Evolutionary conservation across 1,140 invertebrate genomes (phyloP).

Genomic region (Spodoptera frugiperda): DNA sequence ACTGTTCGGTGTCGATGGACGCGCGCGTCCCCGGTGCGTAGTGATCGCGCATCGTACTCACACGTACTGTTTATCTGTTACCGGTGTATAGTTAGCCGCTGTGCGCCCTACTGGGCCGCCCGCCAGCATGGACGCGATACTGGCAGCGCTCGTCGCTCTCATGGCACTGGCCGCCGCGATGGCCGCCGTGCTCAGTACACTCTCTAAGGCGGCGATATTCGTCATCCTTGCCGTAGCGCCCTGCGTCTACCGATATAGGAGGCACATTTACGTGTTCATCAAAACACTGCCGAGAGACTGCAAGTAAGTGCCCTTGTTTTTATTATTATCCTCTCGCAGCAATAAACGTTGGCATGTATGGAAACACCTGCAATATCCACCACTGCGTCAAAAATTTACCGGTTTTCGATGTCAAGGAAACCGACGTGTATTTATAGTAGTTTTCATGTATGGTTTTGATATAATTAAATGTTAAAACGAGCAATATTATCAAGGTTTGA

Average conservation of each 20-base stretch:
- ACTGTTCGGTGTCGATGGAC: constrained; percentile 62
- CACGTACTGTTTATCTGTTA: constrained; percentile 60
- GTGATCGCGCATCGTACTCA: constrained; percentile 55
- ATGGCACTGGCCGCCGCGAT: constrained; percentile 86
- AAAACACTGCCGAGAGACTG: constrained; percentile 87
- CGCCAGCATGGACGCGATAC: constrained; percentile 85
- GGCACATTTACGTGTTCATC: constrained; percentile 86
- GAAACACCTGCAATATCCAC: constrained; percentile 33
- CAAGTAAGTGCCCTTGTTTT: constrained; percentile 82
- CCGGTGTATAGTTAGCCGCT: constrained; percentile 61
- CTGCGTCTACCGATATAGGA: constrained; percentile 86
- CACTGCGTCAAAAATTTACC: constrained; percentile 17
- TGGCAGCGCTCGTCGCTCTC: constrained; percentile 86
- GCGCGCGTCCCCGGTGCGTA: constrained; percentile 57
- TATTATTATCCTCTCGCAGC: neutral
- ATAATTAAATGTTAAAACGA: neutral
- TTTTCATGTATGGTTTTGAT: neutral
- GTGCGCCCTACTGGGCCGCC: constrained; percentile 73
- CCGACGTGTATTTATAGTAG: neutral
- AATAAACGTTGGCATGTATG: constrained; percentile 2
- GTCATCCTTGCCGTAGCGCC: constrained; percentile 86
- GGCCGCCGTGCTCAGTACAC: constrained; percentile 85
- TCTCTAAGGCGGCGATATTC: constrained; percentile 87
- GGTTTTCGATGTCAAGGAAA: neutral
- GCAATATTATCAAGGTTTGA: neutral